These are phyloP conservation scores for Iguana delicatissima DNA, from an alignment of 2,797 vertebrate genomes.

Conservation along the genomic window DNA sequence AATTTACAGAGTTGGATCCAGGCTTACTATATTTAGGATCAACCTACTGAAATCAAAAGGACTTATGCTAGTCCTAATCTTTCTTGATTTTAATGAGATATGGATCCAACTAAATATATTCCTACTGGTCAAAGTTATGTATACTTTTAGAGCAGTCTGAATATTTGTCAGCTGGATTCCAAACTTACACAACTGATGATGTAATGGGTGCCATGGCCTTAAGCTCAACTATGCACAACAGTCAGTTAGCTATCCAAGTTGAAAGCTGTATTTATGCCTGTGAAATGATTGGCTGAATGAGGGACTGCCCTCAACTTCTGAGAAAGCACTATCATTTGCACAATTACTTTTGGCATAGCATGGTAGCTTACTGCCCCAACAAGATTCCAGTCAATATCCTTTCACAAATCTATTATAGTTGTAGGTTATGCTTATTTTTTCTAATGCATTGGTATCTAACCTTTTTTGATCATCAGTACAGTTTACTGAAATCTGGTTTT, in stretches of 20 bases:
- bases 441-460: background rate
- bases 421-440: background rate
- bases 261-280: too few species aligned
- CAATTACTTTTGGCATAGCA: too few species aligned
- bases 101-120: background rate
- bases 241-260: too few species aligned
- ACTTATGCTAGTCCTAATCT: background rate
- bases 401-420: background rate
- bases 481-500: background rate
- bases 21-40: background rate
- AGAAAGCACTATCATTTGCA: too few species aligned
- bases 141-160: too few species aligned
- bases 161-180: too few species aligned
- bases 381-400: background rate
- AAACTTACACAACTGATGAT: too few species aligned
- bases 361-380: too few species aligned
- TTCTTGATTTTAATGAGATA: background rate
- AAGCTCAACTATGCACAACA: too few species aligned
- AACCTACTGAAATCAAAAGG: background rate
- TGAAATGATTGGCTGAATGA: too few species aligned
- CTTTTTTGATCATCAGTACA: background rate
- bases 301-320: too few species aligned
- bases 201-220: too few species aligned
- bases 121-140: background rate
- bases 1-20: background rate